phyloP scores from a whole-genome alignment of 2,888 invertebrate genomes.

The Stegana nigrithorax region DNA sequence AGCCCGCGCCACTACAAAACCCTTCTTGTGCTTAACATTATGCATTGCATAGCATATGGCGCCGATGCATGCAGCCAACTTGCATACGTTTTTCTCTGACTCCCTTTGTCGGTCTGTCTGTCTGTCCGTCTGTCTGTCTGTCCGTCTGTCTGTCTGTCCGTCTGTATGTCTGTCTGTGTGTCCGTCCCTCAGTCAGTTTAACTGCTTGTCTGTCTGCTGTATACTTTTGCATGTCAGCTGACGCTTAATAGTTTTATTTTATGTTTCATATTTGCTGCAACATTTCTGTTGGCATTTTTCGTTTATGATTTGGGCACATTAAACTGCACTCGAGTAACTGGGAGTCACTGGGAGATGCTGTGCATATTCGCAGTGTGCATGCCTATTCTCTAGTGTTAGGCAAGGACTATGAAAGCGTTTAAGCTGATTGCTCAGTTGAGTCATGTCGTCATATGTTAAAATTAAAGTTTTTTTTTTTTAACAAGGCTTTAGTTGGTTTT shows the following conservation, averaged over 20 bases:
- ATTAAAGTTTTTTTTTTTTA: too few species aligned
- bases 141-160: neutral
- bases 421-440: conserved; percentile 10
- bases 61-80: conserved; percentile 10
- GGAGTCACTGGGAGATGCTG: too few species aligned
- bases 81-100: conserved; percentile 5
- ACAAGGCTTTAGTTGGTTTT: too few species aligned
- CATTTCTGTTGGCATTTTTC: conserved; percentile 2
- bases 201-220: too few species aligned
- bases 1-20: neutral
- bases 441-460: too few species aligned
- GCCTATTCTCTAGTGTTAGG: too few species aligned
- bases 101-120: conserved; percentile 17
- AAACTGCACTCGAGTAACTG: too few species aligned
- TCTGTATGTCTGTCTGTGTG: conserved; percentile 4
- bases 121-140: conserved; percentile 1
- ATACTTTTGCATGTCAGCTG: neutral
- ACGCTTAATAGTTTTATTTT: conserved; percentile 2
- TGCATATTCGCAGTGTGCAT: too few species aligned
- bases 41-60: conserved; percentile 36
- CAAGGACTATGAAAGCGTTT: too few species aligned
- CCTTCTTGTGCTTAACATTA: conserved; percentile 17
- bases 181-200: neutral
- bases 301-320: too few species aligned
- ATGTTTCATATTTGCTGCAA: neutral